phyloP scores from a whole-genome alignment of 1,140 invertebrate genomes.

The Tribolium madens region DNA sequence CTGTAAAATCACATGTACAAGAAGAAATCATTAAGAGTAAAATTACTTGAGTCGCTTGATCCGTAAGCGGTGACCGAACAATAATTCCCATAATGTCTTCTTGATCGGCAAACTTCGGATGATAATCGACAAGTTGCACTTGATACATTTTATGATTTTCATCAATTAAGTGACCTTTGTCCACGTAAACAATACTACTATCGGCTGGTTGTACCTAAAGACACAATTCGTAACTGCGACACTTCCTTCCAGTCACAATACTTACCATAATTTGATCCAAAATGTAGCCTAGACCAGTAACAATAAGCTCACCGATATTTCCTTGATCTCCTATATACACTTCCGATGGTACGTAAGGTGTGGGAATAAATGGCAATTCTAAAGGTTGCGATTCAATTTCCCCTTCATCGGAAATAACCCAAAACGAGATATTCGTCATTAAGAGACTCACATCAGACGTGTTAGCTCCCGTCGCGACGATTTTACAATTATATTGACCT shows the following conservation, averaged over 20 bases:
- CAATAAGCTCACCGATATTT: constrained; percentile 49
- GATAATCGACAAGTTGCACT: constrained; percentile 61
- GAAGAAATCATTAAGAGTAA: neutral
- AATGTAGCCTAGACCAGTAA: constrained; percentile 57
- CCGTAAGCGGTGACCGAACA: constrained; percentile 56
- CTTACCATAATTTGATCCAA: constrained; percentile 57
- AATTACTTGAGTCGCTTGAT: constrained; percentile 57
- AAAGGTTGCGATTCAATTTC: constrained; percentile 54
- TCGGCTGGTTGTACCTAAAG: constrained; percentile 59
- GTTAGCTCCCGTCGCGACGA: constrained; percentile 50
- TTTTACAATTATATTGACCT: constrained; percentile 62
- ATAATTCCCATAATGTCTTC: constrained; percentile 59
- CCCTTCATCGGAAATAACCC: constrained; percentile 55
- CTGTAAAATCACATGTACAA: constrained; percentile 47
- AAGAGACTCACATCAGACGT: constrained; percentile 51
- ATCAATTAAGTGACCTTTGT: constrained; percentile 42
- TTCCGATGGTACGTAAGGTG: constrained; percentile 51
- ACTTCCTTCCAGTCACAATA: neutral
- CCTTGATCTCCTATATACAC: constrained; percentile 51
- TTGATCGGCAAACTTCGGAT: constrained; percentile 61
- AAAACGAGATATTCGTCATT: constrained; percentile 53
- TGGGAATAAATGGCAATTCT: constrained; percentile 58
- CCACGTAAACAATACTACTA: constrained; percentile 57
- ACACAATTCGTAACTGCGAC: neutral
- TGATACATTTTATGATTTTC: constrained; percentile 49